A percentile compares a stretch with the other conserved stretches of the same genome.
phyloP scores from a whole-genome alignment of 2,888 invertebrate species.

The Leucophora obtusa region DNA sequence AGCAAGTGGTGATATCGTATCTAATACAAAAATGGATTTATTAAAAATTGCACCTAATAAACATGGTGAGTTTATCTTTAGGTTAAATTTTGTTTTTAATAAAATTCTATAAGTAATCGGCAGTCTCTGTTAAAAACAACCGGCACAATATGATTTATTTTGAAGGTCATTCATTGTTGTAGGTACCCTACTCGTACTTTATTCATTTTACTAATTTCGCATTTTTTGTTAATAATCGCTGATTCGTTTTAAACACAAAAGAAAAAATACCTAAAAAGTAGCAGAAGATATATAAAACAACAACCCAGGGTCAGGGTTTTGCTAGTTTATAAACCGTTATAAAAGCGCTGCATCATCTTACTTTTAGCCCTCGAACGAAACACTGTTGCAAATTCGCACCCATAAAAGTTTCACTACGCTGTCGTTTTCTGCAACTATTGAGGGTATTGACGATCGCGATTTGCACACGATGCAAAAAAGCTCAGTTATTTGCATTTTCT shows the following conservation, averaged over 20 bases:
- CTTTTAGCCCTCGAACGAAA: too few species aligned
- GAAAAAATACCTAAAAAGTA: background rate
- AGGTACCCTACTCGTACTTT: background rate
- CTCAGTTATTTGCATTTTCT: too few species aligned
- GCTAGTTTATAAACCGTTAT: too few species aligned
- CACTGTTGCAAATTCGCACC: too few species aligned
- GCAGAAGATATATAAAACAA: background rate
- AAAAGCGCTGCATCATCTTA: too few species aligned
- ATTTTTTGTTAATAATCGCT: conserved; percentile 1
- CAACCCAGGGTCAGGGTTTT: background rate
- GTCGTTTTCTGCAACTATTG: too few species aligned
- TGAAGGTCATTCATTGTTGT: background rate
- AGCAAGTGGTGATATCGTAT: background rate
- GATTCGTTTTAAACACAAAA: background rate
- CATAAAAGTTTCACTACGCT: too few species aligned
- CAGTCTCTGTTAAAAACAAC: conserved; percentile 20
- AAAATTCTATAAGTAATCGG: background rate
- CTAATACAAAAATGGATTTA: conserved; percentile 29
- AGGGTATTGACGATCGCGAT: too few species aligned
- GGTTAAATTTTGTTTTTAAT: background rate
- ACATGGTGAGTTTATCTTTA: conserved; percentile 36
- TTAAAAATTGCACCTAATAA: conserved; percentile 6
- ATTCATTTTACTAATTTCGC: background rate
- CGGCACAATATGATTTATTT: background rate
- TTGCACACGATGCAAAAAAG: too few species aligned